Evolutionary conservation across 2,888 invertebrate species (phyloP), one percentile per base, ranked within the genome.

Genomic region (Synergus laeviventris): DNA sequence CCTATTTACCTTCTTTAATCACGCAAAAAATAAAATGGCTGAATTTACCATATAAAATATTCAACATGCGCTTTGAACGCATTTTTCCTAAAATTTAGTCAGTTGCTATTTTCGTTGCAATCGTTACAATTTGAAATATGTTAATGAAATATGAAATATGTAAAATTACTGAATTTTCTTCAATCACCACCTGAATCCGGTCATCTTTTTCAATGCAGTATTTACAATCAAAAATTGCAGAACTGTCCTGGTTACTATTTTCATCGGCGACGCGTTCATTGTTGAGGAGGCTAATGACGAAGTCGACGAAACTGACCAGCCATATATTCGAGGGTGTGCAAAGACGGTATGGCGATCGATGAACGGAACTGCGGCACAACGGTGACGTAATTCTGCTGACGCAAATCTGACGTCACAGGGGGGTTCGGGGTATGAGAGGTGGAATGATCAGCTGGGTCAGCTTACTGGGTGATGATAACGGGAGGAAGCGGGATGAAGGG

Each of bases 401-500:
- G 89, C 86, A 84, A 86, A 84, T 85, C 85, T 86, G 87, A 89
- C 89, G 89, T 89, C 88, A 89, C 82, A 75, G 64, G 39, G n/a
- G 61, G 66, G 38, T 66, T 31, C 45, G 73, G 75, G 74, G 76
- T 74, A 76, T 36, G 59, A 74, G 81, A 73, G 79, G 77, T 73
- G 80, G 77, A 70, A 78, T 81, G 78, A 80, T 81, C 80, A 82
- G 83, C 84, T 85, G 84, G 85, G 85, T 85, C 86, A 84, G 85
- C 84, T 82, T 81, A 80, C 85, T 83, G 83, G 91, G 90, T 91
- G 91, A 91, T 89, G 90, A 84, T 86, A 85, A 90, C 89, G 89
- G 89, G 89, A 90, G 89, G 90, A 88, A 89, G 90, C 89, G 89
- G 88, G 86, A 89, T 89, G 89, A 91, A 91, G 82, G 84, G 91